Evolutionary conservation across 2,797 vertebrate genomes (phyloP), one percentile per base, ranked within the genome.

Genomic region (Loriculus beryllinus): DNA sequence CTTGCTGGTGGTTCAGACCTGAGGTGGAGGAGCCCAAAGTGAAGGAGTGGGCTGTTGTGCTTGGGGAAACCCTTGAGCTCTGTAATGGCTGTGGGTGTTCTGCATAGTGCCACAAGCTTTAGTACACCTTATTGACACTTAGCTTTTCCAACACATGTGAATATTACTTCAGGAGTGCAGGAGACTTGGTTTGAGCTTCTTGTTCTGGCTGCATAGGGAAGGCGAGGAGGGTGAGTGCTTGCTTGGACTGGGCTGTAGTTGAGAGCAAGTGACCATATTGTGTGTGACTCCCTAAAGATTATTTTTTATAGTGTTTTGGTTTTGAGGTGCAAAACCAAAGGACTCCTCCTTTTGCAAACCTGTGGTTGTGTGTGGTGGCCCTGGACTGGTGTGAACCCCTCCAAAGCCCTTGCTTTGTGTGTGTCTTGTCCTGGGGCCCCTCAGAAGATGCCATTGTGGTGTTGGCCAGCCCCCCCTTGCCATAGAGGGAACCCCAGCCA

Each of bases 231-330:
- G 12, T 35, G 49, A 29, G 17, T 0, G 3, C 62, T 48, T 60
- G 33, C 51, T 40, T 20, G 25, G 25, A 6, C 60, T 69, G 56
- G 21, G 20, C 48, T 87, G 20, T 19, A 28, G 64, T 42, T 49
- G 69, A 3, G 6, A 16, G 22, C 0, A 0, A 10, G 42, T 37
- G 51, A 33, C 51, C 22, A 2, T 0, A 0, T 0, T 6, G 9
- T 14, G 10, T 29, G 47, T 25, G 16, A 11, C 62, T 64, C 54
- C 25, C 40, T 49, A 16, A 72, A 88, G 39, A 19, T 43, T 5
- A 3, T 47, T 77, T 79, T 42, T 39, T 35, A 7, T 19, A 4
- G 15, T 2, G 4, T 68, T 79, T 45, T 35, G 16, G 2, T 28
- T 91, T 62, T 21, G 82, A 77, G 72, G 21, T 59, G 40, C 3